A percentile compares a stretch with the other conserved stretches of the same genome.
Conservation (phyloP, 2,113 vertebrate genomes). For the Thermophis baileyi region DNA sequence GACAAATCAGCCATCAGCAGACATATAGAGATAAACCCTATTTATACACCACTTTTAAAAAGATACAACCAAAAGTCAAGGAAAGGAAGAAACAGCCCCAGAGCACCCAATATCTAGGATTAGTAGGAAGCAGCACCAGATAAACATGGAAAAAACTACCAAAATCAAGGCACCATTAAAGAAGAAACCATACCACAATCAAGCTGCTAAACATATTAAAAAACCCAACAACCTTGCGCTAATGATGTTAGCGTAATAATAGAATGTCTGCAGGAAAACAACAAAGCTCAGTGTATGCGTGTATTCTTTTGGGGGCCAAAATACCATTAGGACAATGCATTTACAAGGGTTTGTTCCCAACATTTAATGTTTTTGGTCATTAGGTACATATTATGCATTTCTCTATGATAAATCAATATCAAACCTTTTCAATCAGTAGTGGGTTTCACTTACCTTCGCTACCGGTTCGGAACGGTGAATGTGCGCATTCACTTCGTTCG, state of each 20-base stretch:
- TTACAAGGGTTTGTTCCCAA: not conserved
- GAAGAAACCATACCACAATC: not conserved
- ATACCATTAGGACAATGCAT: not conserved
- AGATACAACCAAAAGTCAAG: not conserved
- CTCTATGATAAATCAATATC: not conserved
- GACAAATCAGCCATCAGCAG: not conserved
- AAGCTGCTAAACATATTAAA: too few relatives aligned
- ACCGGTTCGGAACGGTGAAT: too few relatives aligned
- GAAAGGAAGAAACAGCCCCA: not conserved
- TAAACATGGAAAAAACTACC: not conserved
- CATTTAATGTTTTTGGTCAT: not conserved
- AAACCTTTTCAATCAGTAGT: not conserved
- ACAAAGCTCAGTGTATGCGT: not conserved
- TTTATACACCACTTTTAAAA: not conserved
- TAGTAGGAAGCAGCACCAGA: not conserved
- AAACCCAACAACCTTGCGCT: too few relatives aligned
- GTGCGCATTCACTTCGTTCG: too few relatives aligned
- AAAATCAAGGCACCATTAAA: not conserved
- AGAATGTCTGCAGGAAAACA: not conserved
- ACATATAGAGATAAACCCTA: not conserved
- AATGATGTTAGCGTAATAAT: not conserved
- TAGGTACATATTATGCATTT: not conserved
- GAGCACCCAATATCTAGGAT: not conserved
- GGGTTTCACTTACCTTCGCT: too few relatives aligned
- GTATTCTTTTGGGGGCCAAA: not conserved